Percentiles rank a stretch among this genome's conserved stretches.
phyloP scores from a whole-genome alignment of 2,888 invertebrate genomes.

The Cephus pulcher region DNA sequence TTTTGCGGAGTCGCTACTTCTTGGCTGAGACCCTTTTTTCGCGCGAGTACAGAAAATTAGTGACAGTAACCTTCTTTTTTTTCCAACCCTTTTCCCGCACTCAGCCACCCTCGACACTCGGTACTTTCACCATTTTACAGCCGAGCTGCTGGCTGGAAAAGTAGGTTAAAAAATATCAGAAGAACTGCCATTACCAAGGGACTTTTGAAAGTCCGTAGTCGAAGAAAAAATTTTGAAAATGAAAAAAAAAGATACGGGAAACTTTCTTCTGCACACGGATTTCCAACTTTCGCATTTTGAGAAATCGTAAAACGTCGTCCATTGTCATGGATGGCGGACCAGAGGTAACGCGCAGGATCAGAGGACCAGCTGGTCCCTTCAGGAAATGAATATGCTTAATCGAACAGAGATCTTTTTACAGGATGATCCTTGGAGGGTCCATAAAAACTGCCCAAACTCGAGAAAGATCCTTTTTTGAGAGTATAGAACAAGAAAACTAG shows the following conservation, averaged over 20 bases:
- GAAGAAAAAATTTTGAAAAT: not conserved
- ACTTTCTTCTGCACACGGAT: not conserved
- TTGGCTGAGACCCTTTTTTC: not conserved
- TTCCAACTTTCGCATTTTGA: not conserved
- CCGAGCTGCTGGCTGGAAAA: not conserved
- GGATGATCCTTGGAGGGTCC: not conserved
- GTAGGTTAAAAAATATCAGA: constrained; percentile 5
- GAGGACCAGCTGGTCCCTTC: not conserved
- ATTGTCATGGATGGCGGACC: not conserved
- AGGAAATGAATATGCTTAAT: not conserved
- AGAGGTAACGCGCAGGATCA: not conserved
- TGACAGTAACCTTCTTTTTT: constrained; percentile 9
- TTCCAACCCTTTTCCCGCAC: not conserved
- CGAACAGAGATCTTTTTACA: not conserved
- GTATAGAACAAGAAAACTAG: not conserved
- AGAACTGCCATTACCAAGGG: not conserved
- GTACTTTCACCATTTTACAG: constrained; percentile 5
- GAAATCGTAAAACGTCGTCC: not conserved
- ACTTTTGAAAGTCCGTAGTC: not conserved
- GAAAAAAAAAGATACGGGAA: not conserved
- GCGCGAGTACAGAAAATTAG: not conserved
- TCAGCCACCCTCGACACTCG: not conserved
- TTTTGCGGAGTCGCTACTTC: constrained; percentile 5
- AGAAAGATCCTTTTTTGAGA: not conserved
- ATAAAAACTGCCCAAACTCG: not conserved